phyloP scores from a whole-genome alignment of 2,888 invertebrate species.

The Pegoplata infirma region DNA sequence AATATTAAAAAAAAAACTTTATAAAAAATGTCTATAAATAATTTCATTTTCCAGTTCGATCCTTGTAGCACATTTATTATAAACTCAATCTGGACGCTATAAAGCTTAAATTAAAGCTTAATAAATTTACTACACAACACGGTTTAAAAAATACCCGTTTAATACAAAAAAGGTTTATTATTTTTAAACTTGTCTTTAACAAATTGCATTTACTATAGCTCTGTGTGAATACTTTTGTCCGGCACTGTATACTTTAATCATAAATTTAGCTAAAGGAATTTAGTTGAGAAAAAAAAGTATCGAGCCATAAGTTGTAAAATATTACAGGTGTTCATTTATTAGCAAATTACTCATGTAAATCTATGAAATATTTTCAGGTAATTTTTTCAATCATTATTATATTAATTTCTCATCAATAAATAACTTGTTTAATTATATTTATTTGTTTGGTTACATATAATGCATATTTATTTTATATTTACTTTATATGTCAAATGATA shows the following conservation, averaged over 20 bases:
- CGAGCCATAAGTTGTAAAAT: slow-evolving; percentile 6
- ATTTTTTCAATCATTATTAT: slow-evolving; percentile 18
- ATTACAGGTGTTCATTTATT: slow-evolving; percentile 36
- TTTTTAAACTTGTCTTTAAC: too few species aligned
- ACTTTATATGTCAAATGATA: slow-evolving; percentile 1
- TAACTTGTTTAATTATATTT: slow-evolving; percentile 3
- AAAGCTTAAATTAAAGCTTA: too few species aligned
- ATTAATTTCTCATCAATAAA: slow-evolving; percentile 38
- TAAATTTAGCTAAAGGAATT: slow-evolving; percentile 1
- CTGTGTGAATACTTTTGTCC: too few species aligned
- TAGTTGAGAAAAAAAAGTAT: not conserved
- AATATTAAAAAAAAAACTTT: too few species aligned
- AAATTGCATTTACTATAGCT: too few species aligned
- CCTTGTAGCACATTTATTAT: too few species aligned
- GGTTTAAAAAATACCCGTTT: too few species aligned
- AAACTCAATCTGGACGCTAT: too few species aligned
- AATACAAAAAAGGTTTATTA: too few species aligned
- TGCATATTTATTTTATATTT: not conserved
- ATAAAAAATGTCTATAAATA: too few species aligned
- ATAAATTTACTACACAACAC: too few species aligned
- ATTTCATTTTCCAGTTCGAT: too few species aligned
- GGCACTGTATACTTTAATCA: not conserved
- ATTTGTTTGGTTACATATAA: not conserved
- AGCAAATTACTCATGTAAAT: slow-evolving; percentile 23
- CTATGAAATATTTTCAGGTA: slow-evolving; percentile 34